Evolutionary conservation across 2,888 invertebrate species (phyloP).

Genomic region (Sepioteuthis lessoniana): DNA sequence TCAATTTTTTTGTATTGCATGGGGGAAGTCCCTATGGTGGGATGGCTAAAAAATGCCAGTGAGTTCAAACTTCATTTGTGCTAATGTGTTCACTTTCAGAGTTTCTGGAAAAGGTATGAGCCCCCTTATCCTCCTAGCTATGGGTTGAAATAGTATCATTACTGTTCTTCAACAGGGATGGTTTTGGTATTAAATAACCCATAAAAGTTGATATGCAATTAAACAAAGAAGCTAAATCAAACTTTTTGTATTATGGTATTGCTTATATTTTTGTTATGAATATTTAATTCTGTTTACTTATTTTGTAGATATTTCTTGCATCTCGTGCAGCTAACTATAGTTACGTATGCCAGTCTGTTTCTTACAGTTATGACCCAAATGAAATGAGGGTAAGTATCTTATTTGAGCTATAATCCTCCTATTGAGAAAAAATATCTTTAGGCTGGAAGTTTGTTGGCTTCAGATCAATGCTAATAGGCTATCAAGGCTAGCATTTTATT

Average conservation of each 20-base stretch:
- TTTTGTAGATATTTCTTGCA: conserved; percentile 61
- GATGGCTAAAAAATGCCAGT: too few species aligned
- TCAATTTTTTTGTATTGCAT: background rate
- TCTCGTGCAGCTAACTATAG: conserved; percentile 67
- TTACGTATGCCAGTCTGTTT: conserved; percentile 73
- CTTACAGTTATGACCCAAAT: conserved; percentile 69
- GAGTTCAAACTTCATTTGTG: background rate
- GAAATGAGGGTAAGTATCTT: conserved; percentile 72
- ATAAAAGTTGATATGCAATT: too few species aligned
- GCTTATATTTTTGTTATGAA: background rate
- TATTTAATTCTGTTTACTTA: background rate
- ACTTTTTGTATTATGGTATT: background rate
- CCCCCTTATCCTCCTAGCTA: too few species aligned
- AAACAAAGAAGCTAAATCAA: too few species aligned
- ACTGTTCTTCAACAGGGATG: too few species aligned
- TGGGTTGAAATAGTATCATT: too few species aligned
- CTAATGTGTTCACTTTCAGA: too few species aligned
- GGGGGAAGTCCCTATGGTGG: too few species aligned
- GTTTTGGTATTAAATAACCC: too few species aligned
- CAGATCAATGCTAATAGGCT: background rate
- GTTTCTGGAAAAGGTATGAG: too few species aligned
- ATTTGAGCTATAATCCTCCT: background rate
- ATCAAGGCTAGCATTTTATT: too few species aligned
- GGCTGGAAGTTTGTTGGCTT: background rate
- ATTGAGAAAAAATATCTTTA: background rate